A percentile compares a stretch with the other conserved stretches of the same genome.
Evolutionary conservation across 2,797 vertebrate species (phyloP).

Genomic region (Sebastes cheni): DNA sequence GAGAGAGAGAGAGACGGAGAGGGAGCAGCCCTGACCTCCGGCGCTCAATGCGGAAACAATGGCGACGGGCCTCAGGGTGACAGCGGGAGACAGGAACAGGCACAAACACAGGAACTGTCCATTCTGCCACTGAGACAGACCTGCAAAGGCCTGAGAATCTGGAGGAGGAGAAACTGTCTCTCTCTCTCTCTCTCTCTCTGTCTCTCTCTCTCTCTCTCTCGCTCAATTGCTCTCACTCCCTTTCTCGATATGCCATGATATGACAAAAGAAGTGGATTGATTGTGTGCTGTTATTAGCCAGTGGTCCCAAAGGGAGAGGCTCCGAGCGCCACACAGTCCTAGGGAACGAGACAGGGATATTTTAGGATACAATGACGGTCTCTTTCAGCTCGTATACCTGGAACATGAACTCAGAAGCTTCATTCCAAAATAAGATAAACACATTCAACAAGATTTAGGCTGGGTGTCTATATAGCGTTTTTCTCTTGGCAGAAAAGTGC

Average conservation of each 20-base stretch:
- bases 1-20: conserved; percentile 29
- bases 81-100: conserved; percentile 87
- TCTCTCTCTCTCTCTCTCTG: background rate
- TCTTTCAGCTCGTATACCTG: conserved; percentile 25
- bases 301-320: conserved; percentile 54
- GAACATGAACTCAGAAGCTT: conserved; percentile 5
- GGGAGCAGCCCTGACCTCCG: conserved; percentile 68
- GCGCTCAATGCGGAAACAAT: conserved; percentile 79
- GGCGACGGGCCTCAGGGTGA: conserved; percentile 82
- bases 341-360: conserved; percentile 57
- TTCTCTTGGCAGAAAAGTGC: background rate
- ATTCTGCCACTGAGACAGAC: conserved; percentile 64
- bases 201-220: conserved; percentile 26
- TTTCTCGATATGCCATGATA: conserved; percentile 64
- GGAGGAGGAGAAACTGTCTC: conserved; percentile 55
- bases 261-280: conserved; percentile 69
- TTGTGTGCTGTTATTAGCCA: conserved; percentile 60
- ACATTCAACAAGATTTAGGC: background rate
- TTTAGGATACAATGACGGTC: conserved; percentile 62
- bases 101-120: conserved; percentile 82
- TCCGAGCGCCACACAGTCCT: conserved; percentile 70
- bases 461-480: background rate
- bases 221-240: conserved; percentile 10
- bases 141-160: conserved; percentile 69
- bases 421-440: background rate